Conservation (phyloP, 2,113 vertebrate species). For the Pyxicephalus adspersus region DNA sequence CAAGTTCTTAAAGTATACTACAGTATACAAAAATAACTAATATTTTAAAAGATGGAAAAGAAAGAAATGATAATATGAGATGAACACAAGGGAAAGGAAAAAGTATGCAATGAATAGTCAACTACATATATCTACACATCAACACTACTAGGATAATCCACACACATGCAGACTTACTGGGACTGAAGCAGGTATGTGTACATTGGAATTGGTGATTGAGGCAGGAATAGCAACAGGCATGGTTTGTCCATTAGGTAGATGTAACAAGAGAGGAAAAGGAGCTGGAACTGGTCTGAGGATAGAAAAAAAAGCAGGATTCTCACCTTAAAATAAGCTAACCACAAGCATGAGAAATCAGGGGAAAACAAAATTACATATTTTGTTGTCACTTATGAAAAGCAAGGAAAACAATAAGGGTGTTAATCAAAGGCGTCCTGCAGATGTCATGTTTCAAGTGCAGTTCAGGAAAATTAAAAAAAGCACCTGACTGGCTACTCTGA, state of each 20-base stretch:
- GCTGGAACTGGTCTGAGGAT: slow-evolving; percentile 91
- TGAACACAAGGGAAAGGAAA: slow-evolving; percentile 35
- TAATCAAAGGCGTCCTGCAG: no score
- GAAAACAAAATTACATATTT: neutral
- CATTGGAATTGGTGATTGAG: slow-evolving; percentile 94
- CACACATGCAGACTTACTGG: slow-evolving; percentile 84
- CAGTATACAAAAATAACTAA: no score
- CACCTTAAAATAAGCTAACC: slow-evolving; percentile 55
- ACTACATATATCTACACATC: slow-evolving; percentile 28
- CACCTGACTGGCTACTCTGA: no score
- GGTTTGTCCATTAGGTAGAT: slow-evolving; percentile 98
- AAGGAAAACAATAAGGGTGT: no score
- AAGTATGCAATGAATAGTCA: neutral
- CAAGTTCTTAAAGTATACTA: no score
- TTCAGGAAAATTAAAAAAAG: no score
- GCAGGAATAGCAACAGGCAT: slow-evolving; percentile 98
- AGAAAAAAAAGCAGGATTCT: slow-evolving; percentile 66
- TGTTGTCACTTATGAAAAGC: no score
- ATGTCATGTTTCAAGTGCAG: no score
- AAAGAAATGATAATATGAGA: neutral
- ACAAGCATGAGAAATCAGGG: slow-evolving; percentile 35
- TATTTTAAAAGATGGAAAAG: neutral
- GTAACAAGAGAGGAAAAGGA: slow-evolving; percentile 95
- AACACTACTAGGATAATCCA: slow-evolving; percentile 53
- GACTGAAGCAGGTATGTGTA: slow-evolving; percentile 95